Base-by-base conservation (phyloP, 2,888 invertebrate species). In the Chironomus riparius region DNA sequence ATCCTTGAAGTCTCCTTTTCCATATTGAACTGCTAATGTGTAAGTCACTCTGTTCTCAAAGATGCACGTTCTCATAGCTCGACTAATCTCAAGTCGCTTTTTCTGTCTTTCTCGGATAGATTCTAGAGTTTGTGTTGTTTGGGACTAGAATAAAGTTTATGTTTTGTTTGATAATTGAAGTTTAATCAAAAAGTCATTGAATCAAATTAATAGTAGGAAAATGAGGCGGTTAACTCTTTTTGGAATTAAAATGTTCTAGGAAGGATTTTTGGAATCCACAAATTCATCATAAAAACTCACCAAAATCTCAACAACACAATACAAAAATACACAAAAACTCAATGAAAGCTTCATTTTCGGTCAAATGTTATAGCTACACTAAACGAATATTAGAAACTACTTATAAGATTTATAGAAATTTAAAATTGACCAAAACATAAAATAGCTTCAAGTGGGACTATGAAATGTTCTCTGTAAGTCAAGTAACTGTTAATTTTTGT, bases 1-100 rank as follows among this genome's bases (percentile, higher is more conserved):
- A 38, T 72, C 72, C n/a, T 21, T 50, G 5, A 72, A 38, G 6
- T 72, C 72, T 61, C 72, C 72, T 62, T 62, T 72, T 18, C 72
- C 47, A 50, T 50, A 62, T 6, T 61, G 18, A 13, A 61, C n/a
- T 5, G 62, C 72, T 10, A 38, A 12, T 15, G 50, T 22, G 62
- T 72, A 72, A 5, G 7, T 28, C 10, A 72, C 18, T 61, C 15
- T 38, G 7, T 61, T 28, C 38, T 72, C 38, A 28, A 10, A 18
- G 4, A 62, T 61, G 18, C 72, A 72, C 10, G 61, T 38, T 18
- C 72, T 15, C 13, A 62, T 38, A 3, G 18, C 38, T 18, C 62
- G 72, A 50, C 72, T 28, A 12, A 21, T 62, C 4, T 13, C 7
- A 1, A 24, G 12, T 18, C 13, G 10, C 65, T 65, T 65, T 10